These are phyloP conservation scores for Oscheius sp. DNA, from an alignment of 2,888 invertebrate genomes.

Conservation along the genomic window DNA sequence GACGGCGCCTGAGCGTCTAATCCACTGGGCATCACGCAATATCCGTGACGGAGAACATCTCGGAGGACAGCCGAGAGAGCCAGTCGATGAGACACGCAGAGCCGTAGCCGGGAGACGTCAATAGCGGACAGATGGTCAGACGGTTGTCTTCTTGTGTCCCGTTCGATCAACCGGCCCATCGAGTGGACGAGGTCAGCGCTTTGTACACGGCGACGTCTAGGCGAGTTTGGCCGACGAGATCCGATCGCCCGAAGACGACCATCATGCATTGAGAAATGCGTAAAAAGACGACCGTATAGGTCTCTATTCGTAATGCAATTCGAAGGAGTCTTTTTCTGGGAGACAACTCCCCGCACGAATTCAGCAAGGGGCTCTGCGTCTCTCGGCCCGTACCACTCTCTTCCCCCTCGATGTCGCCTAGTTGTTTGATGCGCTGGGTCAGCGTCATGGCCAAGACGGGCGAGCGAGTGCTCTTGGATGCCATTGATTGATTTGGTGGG, in stretches of 20 bases:
- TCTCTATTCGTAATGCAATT: neutral
- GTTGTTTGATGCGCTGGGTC: slow-evolving; percentile 25
- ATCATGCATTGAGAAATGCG: neutral
- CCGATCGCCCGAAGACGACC: slow-evolving; percentile 15
- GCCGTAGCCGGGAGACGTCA: neutral
- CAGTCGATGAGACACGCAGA: slow-evolving; percentile 16
- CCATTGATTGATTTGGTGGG: slow-evolving; percentile 11
- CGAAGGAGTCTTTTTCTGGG: neutral
- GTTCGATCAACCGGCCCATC: slow-evolving; percentile 18
- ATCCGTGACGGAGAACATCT: slow-evolving; percentile 11
- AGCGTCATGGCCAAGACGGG: slow-evolving; percentile 22
- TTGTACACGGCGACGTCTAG: slow-evolving; percentile 12
- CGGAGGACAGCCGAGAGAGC: slow-evolving; percentile 13
- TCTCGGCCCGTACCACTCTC: neutral
- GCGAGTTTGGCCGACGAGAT: slow-evolving; percentile 17
- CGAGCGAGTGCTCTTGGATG: slow-evolving; percentile 2
- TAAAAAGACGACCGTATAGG: neutral
- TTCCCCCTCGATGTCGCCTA: neutral
- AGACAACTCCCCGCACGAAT: slow-evolving; percentile 10
- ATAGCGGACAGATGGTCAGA: slow-evolving; percentile 15
- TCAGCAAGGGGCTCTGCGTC: slow-evolving; percentile 23
- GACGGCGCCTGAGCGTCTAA: slow-evolving; percentile 17
- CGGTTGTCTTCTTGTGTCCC: neutral
- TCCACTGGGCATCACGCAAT: slow-evolving; percentile 23
- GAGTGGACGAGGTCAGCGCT: slow-evolving; percentile 22